Conservation (phyloP, 2,888 invertebrate species). For the Thysanoteuthis rhombus region DNA sequence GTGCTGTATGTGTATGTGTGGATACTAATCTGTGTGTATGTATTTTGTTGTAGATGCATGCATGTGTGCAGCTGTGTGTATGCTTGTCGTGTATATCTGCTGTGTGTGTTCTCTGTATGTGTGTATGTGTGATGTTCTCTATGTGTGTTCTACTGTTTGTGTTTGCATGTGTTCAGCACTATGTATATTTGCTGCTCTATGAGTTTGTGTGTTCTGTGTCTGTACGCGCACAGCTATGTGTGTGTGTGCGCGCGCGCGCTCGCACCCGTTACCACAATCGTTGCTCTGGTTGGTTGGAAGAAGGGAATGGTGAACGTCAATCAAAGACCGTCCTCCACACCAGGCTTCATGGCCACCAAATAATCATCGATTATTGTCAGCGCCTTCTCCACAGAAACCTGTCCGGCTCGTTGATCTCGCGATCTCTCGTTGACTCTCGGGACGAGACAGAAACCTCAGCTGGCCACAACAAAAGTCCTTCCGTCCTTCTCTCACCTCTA, state of each 20-base stretch:
- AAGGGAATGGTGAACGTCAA: neutral
- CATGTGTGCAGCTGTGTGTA: too few species aligned
- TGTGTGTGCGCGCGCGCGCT: neutral
- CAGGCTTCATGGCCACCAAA: neutral
- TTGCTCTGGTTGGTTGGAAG: neutral
- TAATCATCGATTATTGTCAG: neutral
- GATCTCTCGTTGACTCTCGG: neutral
- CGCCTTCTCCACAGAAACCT: neutral
- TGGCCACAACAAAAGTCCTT: neutral
- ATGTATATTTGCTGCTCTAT: too few species aligned
- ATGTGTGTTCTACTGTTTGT: neutral
- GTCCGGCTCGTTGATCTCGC: neutral
- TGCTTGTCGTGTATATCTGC: too few species aligned
- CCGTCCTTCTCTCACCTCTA: neutral
- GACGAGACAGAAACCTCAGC: neutral
- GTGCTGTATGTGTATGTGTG: neutral
- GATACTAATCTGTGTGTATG: neutral
- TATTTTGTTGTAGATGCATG: neutral
- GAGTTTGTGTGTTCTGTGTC: neutral
- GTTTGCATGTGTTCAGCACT: too few species aligned
- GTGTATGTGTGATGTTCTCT: too few species aligned
- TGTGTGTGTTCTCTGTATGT: too few species aligned
- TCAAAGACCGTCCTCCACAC: neutral
- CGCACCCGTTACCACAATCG: neutral
- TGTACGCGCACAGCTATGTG: neutral